Evolutionary conservation across 2,113 vertebrate species (phyloP).

Genomic region (Atherinomorus stipes): DNA sequence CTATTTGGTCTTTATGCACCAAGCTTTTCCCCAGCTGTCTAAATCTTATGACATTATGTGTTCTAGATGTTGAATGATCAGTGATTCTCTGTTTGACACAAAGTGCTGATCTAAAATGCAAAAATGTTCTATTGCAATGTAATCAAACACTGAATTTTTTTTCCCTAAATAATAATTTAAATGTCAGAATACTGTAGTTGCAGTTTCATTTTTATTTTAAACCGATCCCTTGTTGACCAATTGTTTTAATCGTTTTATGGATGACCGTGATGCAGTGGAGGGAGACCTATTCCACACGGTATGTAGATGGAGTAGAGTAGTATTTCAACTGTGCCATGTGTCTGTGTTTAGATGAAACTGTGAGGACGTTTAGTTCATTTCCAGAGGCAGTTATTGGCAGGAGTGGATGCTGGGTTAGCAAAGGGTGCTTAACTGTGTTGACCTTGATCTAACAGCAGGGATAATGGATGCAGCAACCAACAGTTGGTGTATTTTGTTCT

Average conservation of each 20-base stretch:
- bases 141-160: neutral
- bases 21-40: neutral
- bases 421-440: constrained; percentile 31
- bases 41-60: neutral
- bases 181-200: too few relatives aligned
- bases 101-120: too few relatives aligned
- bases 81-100: neutral
- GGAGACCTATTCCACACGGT: neutral
- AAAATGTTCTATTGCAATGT: neutral
- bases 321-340: neutral
- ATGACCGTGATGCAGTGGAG: neutral
- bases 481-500: constrained; percentile 8
- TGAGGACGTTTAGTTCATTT: constrained; percentile 30
- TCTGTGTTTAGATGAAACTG: constrained; percentile 11
- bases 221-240: neutral
- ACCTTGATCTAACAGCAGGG: constrained; percentile 26
- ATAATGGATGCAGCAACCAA: constrained; percentile 34
- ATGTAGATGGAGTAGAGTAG: neutral
- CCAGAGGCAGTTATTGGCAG: neutral
- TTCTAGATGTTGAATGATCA: neutral
- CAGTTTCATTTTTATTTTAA: neutral
- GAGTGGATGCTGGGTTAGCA: constrained; percentile 21
- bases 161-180: neutral
- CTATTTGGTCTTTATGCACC: neutral
- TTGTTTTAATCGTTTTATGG: neutral